These are phyloP conservation scores for Dipodomys merriami DNA, from an alignment of 2,113 vertebrate species.

Conservation along the genomic window DNA sequence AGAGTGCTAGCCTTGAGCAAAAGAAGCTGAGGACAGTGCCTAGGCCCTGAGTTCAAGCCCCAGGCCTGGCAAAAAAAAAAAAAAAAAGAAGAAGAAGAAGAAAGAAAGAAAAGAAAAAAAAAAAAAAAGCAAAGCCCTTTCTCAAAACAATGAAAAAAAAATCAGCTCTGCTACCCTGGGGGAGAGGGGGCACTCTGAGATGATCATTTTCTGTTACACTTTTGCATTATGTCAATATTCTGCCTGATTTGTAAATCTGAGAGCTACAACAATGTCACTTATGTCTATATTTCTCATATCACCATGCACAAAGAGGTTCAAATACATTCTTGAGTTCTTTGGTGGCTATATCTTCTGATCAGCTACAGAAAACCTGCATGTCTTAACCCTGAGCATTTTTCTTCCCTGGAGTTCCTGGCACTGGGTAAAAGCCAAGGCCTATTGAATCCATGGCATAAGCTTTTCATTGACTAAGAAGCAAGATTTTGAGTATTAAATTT, in stretches of 20 bases:
- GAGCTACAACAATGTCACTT: not conserved
- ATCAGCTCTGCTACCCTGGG: too few relatives aligned
- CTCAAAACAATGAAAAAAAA: not conserved
- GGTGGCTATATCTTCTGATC: conserved; percentile 22
- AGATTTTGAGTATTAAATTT: conserved; percentile 39
- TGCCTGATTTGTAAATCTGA: not conserved
- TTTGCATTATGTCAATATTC: not conserved
- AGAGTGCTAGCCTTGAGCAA: too few relatives aligned
- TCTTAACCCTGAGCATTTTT: not conserved
- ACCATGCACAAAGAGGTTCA: not conserved
- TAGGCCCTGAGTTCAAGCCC: too few relatives aligned
- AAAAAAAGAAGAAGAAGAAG: too few relatives aligned
- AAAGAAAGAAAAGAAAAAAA: too few relatives aligned
- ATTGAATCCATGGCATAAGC: not conserved
- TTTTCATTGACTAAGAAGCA: conserved; percentile 16
- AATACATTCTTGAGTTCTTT: not conserved
- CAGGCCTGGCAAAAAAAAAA: too few relatives aligned
- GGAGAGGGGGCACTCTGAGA: not conserved
- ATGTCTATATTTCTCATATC: not conserved
- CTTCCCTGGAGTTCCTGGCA: not conserved
- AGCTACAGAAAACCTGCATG: not conserved
- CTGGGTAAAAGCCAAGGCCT: not conserved
- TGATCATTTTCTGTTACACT: not conserved
- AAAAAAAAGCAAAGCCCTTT: not conserved
- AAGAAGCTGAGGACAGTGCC: too few relatives aligned